These are phyloP conservation scores for Malurus cyaneus DNA, from an alignment of 2,113 vertebrate species.

Conservation along the genomic window DNA sequence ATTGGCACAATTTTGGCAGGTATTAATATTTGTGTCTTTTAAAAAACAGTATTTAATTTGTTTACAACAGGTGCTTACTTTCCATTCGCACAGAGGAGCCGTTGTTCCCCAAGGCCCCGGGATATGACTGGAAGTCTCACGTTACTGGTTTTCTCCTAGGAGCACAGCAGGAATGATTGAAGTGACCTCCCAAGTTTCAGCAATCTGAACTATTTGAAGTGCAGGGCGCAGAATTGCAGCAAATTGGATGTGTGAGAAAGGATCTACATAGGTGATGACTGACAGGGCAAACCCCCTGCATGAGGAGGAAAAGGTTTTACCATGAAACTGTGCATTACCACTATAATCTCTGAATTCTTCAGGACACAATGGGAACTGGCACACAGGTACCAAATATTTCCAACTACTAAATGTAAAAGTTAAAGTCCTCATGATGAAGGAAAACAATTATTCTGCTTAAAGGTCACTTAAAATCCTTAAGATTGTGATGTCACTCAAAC, in stretches of 20 bases:
- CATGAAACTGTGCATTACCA: background rate
- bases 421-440: background rate
- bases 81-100: slow-evolving; percentile 63
- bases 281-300: background rate
- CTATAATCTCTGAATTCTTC: background rate
- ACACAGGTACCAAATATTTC: background rate
- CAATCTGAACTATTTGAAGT: slow-evolving; percentile 19
- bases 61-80: slow-evolving; percentile 75
- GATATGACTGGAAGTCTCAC: slow-evolving; percentile 23
- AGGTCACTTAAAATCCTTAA: background rate
- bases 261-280: slow-evolving; percentile 37
- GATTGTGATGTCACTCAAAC: background rate
- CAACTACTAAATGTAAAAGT: background rate
- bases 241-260: slow-evolving; percentile 25
- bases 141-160: slow-evolving; percentile 48
- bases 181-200: slow-evolving; percentile 48
- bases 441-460: background rate
- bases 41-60: slow-evolving; percentile 67
- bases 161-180: slow-evolving; percentile 30
- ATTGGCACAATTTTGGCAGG: slow-evolving; percentile 72
- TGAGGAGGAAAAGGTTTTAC: background rate
- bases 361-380: background rate
- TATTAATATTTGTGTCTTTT: slow-evolving; percentile 72
- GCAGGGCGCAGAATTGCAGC: background rate
- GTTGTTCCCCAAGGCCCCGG: slow-evolving; percentile 44